Base-by-base conservation (phyloP, 1,140 invertebrate genomes). In the Pectinophora gossypiella region DNA sequence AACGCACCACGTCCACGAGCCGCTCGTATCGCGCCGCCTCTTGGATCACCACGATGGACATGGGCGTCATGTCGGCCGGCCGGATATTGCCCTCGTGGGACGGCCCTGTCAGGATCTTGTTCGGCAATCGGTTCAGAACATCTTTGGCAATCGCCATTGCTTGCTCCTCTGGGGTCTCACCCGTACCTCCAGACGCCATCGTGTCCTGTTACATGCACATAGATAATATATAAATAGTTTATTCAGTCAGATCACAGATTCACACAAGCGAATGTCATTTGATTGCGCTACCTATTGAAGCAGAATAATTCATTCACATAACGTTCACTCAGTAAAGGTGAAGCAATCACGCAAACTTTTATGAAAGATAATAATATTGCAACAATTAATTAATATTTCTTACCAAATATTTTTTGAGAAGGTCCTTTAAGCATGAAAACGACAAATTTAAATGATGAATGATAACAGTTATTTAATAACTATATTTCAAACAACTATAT, bases 11-110 rank as follows among this genome's bases (percentile, higher is more conserved):
- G 7, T 64, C 73, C 0, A 97, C 89, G 0, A 99, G 88, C 54
- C 91, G 93, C 67, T 98, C 98, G 62, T 97, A 99, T 47, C 96
- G 83, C 6, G 92, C 94, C 92, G 97, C 97, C 89, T 98, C 97
- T 88, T 99, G 97, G 0, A 98, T 94, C 21, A 98, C 87, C 1
- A 98, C 96, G 5, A 96, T 97, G 72, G 97, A 97, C 95, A 97
- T 96, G 42, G 68, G 90, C 67, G 77, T 90, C 95, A 77, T 93
- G 89, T 85, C 98, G 93, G 20, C 89, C 87, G 21, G 94, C 95
- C 20, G 96, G 93, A 90, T 95, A 95, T 87, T 94, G 92, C 75
- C 90, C 76, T 76, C 92, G 74, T 47, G 93, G 88, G 22, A 88
- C 73, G 68, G 93, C 85, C 22, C 95, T 76, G 87, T 96, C 90